Conservation (phyloP, 2,888 invertebrate species). For the Bellardia pandia region DNA sequence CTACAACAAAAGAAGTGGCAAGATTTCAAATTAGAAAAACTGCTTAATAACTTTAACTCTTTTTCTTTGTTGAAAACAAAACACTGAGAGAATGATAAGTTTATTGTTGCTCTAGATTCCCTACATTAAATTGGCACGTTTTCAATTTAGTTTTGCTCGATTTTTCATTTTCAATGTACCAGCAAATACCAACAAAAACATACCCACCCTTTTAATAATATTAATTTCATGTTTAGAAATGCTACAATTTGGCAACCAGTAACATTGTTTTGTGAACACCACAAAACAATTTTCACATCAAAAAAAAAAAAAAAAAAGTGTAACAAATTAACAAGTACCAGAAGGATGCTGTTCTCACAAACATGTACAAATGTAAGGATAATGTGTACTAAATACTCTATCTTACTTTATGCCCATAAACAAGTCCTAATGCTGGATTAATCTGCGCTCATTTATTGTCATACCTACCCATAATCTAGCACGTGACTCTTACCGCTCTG, state of each 20-base stretch:
- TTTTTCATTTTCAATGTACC: conserved; percentile 62
- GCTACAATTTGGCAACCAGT: conserved; percentile 44
- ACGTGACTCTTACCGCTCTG: conserved; percentile 68
- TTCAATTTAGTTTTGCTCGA: conserved; percentile 70
- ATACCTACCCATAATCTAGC: conserved; percentile 69
- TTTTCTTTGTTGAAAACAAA: conserved; percentile 19
- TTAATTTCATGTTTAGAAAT: conserved; percentile 46
- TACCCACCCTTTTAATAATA: conserved; percentile 53
- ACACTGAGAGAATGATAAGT: conserved; percentile 55
- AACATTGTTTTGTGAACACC: conserved; percentile 51
- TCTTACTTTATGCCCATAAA: conserved; percentile 32
- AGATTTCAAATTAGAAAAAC: conserved; percentile 60
- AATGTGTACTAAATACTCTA: neutral
- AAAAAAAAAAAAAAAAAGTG: conserved; percentile 60
- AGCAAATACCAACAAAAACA: conserved; percentile 10
- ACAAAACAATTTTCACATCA: conserved; percentile 44
- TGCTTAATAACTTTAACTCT: conserved; percentile 72
- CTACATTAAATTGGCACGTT: conserved; percentile 62
- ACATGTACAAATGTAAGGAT: neutral
- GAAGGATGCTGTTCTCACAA: conserved; percentile 46
- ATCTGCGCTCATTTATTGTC: conserved; percentile 72
- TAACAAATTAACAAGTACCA: conserved; percentile 72
- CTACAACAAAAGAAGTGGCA: conserved; percentile 35
- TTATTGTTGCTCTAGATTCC: conserved; percentile 63
- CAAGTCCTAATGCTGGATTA: conserved; percentile 73